Evolutionary conservation across 2,113 vertebrate genomes (phyloP).

Genomic region (Ramphastos sulfuratus): DNA sequence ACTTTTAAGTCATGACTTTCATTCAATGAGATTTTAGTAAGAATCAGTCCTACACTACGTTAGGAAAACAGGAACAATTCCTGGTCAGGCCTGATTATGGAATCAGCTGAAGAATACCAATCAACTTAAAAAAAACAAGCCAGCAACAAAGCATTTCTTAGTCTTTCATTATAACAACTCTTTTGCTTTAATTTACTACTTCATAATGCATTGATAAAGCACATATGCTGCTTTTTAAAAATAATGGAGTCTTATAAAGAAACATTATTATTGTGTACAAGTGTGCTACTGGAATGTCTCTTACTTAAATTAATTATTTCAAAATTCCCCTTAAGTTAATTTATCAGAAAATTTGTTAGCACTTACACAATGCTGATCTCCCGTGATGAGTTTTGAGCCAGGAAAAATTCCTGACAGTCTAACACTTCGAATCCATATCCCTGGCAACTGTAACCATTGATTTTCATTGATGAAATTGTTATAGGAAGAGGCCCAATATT

Average conservation of each 20-base stretch:
- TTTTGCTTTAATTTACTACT: neutral
- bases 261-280: neutral
- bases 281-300: neutral
- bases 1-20: neutral
- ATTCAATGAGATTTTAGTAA: neutral
- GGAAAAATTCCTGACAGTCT: constrained; percentile 86
- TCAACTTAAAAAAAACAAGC: neutral
- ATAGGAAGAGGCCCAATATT: constrained; percentile 93
- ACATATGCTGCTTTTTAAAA: neutral
- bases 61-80: neutral
- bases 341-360: neutral
- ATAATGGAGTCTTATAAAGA: neutral
- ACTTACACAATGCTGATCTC: constrained; percentile 96
- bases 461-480: constrained; percentile 93
- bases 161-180: neutral
- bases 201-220: neutral
- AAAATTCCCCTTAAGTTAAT: constrained; percentile 3
- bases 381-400: constrained; percentile 88
- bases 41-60: neutral
- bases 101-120: neutral
- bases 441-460: constrained; percentile 95
- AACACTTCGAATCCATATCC: constrained; percentile 96
- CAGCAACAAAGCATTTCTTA: neutral
- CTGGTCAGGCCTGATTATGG: neutral
- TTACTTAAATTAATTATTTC: constrained; percentile 10